Evolutionary conservation across 2,888 invertebrate genomes (phyloP).

Genomic region (Corythucha ciliata): DNA sequence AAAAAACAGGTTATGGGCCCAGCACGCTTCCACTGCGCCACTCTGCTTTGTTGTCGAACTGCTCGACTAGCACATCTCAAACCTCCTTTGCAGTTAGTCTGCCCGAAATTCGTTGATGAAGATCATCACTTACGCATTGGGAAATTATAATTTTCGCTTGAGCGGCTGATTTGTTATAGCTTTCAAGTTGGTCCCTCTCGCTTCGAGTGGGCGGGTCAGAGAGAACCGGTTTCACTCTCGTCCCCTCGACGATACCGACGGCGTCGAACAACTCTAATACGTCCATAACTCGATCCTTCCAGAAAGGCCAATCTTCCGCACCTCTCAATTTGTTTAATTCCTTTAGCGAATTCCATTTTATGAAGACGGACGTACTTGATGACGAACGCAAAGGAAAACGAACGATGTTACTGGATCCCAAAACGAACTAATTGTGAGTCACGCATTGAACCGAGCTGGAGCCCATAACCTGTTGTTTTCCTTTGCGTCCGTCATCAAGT

Average conservation of each 20-base stretch:
- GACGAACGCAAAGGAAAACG: too few relatives aligned
- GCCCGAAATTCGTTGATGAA: slow-evolving; percentile 5
- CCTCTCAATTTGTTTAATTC: slow-evolving; percentile 13
- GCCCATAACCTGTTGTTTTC: too few relatives aligned
- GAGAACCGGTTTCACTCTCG: neutral
- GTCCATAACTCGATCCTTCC: slow-evolving; percentile 21
- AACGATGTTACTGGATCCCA: too few relatives aligned
- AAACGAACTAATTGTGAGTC: too few relatives aligned
- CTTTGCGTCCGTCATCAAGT: too few relatives aligned
- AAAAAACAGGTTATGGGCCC: too few relatives aligned
- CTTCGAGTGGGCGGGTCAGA: slow-evolving; percentile 3
- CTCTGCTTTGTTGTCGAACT: slow-evolving; percentile 1
- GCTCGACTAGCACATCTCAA: neutral
- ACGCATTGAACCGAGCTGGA: too few relatives aligned
- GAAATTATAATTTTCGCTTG: slow-evolving; percentile 23
- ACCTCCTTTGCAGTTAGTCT: slow-evolving; percentile 17
- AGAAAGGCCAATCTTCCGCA: slow-evolving; percentile 18
- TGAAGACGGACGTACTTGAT: too few relatives aligned
- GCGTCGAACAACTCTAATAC: slow-evolving; percentile 12
- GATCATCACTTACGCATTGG: slow-evolving; percentile 21
- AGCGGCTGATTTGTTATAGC: slow-evolving; percentile 13
- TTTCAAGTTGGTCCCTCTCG: slow-evolving; percentile 3
- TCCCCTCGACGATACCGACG: slow-evolving; percentile 20
- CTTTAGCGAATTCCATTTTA: slow-evolving; percentile 22
- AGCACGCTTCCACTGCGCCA: too few relatives aligned